Evolutionary conservation across 2,888 invertebrate genomes (phyloP), one percentile per base, ranked within the genome.

Genomic region (Synanthedon vespiformis): DNA sequence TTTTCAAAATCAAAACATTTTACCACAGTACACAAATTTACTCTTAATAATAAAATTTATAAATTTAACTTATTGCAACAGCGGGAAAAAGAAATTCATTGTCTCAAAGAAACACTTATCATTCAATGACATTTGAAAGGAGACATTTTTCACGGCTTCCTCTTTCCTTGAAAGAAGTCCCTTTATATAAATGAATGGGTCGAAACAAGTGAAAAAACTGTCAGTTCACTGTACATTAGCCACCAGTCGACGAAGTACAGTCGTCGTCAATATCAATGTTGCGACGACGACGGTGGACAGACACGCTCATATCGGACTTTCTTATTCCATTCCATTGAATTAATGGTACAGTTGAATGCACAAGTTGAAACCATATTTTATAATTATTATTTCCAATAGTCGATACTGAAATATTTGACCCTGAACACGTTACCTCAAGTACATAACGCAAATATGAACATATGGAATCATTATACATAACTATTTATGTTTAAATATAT

Each of bases 231-330:
- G 68, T 65, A 66, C 73, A 72, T 72, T 72, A 70, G 61, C 34
- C 51, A 12, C 12, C 13, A 13, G 22, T 49, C 11, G 48, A 66
- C 67, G 55, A 59, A 61, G 72, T 71, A 74, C 74, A 75, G 74
- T 68, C 72, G 64, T 66, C 68, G 66, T 72, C 76, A 76, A 75
- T 76, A 74, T 72, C 68, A 72, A 77, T 77, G 72, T 68, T 61
- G 61, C 58, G 56, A 18, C 22, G 56, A 18, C 22, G 59, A 55
- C 57, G 56, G 63, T 53, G 54, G 57, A 55, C 59, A 58, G 59
- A 44, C 48, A 56, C 58, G 58, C 57, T 57, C 58, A 62, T 67
- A 68, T 68, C 68, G 67, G 57, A 58, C 68, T 65, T 65, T 65
- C 71, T 67, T 67, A 62, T 70, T 68, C 59, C 65, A 55, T 65